These are phyloP conservation scores for Merluccius polli DNA, from an alignment of 2,797 vertebrate genomes.

Conservation along the genomic window DNA sequence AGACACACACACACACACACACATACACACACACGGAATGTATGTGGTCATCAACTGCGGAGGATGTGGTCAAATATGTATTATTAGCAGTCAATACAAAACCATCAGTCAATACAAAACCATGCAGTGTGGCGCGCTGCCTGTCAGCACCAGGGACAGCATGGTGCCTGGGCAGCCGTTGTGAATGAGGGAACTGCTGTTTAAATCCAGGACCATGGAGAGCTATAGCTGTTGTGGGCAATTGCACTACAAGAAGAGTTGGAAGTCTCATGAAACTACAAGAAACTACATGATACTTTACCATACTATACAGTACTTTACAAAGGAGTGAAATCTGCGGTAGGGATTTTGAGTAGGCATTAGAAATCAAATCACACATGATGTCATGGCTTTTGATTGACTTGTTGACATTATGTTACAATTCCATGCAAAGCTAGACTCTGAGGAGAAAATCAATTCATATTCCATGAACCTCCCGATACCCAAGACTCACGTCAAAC, in stretches of 20 bases:
- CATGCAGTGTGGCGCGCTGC: not conserved
- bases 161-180: not conserved
- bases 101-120: not conserved
- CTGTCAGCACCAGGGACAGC: conserved; percentile 39
- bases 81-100: not conserved
- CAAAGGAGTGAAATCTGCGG: too few species aligned
- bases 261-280: too few species aligned
- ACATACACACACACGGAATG: conserved; percentile 15
- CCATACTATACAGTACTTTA: not conserved
- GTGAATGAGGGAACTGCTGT: not conserved
- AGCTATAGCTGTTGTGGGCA: not conserved
- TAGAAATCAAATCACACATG: not conserved
- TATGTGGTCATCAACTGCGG: conserved; percentile 13
- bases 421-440: not conserved
- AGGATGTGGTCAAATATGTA: conserved; percentile 20
- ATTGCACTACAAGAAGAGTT: too few species aligned
- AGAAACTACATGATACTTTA: too few species aligned
- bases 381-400: not conserved
- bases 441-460: not conserved
- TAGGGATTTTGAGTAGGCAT: not conserved
- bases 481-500: not conserved
- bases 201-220: not conserved
- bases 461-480: not conserved
- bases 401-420: not conserved
- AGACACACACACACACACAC: conserved; percentile 15